These are phyloP conservation scores for Cataglyphis albicans DNA, from an alignment of 2,888 invertebrate species.

Conservation along the genomic window DNA sequence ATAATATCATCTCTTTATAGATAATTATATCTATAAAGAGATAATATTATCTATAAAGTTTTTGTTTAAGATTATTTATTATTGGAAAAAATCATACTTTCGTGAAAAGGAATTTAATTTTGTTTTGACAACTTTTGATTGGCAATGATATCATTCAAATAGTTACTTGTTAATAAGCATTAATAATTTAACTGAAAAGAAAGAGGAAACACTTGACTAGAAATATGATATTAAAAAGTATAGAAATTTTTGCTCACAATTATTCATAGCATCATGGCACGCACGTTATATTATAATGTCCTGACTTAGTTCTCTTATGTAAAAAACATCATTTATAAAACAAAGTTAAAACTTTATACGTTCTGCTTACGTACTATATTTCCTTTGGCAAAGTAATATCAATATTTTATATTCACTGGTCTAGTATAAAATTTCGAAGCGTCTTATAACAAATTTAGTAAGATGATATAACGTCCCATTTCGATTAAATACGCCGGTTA, in stretches of 20 bases:
- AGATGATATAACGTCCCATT: conserved; percentile 2
- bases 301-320: neutral
- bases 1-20: neutral
- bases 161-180: conserved; percentile 13
- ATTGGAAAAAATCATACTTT: neutral
- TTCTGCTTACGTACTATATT: neutral
- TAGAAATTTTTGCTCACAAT: neutral
- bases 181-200: neutral
- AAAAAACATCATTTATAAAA: neutral
- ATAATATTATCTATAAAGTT: too few relatives aligned
- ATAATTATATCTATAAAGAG: too few relatives aligned
- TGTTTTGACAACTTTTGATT: neutral
- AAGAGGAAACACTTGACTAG: neutral
- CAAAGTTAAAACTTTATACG: neutral
- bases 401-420: conserved; percentile 20
- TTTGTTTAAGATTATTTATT: neutral
- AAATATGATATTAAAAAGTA: neutral
- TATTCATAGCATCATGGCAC: neutral
- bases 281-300: neutral
- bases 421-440: conserved; percentile 6
- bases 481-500: conserved; percentile 20
- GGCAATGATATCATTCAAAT: neutral
- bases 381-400: conserved; percentile 6
- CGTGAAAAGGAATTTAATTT: conserved; percentile 15
- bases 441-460: conserved; percentile 9